Evolutionary conservation across 2,888 invertebrate genomes (phyloP).

Genomic region (Callosobruchus maculatus): DNA sequence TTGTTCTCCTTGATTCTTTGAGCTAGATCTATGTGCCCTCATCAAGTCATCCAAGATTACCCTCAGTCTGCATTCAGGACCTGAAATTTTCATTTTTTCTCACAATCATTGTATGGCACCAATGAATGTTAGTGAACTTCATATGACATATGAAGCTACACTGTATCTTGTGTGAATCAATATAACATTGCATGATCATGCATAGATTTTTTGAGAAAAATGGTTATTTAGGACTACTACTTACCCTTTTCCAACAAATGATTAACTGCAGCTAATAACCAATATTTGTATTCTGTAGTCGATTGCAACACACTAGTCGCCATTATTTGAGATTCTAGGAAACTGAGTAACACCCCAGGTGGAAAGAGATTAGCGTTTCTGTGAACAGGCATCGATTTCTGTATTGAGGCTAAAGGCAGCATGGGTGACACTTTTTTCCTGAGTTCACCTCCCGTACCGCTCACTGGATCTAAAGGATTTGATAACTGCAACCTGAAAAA

Average conservation of each 20-base stretch:
- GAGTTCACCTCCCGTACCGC: slow-evolving; percentile 49
- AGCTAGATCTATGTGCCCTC: slow-evolving; percentile 68
- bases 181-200: too few species aligned
- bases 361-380: slow-evolving; percentile 41
- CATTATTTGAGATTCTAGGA: slow-evolving; percentile 72
- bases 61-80: slow-evolving; percentile 68
- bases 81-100: slow-evolving; percentile 49
- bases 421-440: slow-evolving; percentile 40
- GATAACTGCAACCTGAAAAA: slow-evolving; percentile 52
- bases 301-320: slow-evolving; percentile 68
- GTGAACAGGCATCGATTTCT: slow-evolving; percentile 42
- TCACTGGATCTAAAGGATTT: slow-evolving; percentile 55
- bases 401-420: slow-evolving; percentile 43
- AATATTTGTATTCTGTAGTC: slow-evolving; percentile 70
- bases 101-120: too few species aligned
- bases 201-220: too few species aligned
- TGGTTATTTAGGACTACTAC: too few species aligned
- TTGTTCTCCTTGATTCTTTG: slow-evolving; percentile 54
- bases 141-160: too few species aligned
- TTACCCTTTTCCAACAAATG: slow-evolving; percentile 65
- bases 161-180: too few species aligned
- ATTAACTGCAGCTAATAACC: slow-evolving; percentile 59
- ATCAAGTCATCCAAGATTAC: slow-evolving; percentile 74
- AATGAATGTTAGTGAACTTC: too few species aligned
- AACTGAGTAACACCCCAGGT: slow-evolving; percentile 55